phyloP scores from a whole-genome alignment of 1,140 invertebrate species.

The Archivesica marissinica region DNA sequence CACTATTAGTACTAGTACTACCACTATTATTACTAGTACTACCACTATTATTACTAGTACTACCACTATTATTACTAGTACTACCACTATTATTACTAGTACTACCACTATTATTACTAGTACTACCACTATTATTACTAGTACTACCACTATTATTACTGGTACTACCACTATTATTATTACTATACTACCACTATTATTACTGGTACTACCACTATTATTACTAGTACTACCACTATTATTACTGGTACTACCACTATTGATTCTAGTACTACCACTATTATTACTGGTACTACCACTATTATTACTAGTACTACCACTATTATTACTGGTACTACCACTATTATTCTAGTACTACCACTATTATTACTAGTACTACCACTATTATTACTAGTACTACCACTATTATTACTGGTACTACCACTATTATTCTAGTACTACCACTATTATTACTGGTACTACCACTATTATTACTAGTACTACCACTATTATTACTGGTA shows the following conservation, averaged over 20 bases:
- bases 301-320: too few species aligned
- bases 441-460: constrained; percentile 24
- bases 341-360: too few species aligned
- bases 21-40: constrained; percentile 4
- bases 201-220: constrained; percentile 9
- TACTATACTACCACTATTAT: constrained; percentile 40
- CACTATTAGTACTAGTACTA: constrained; percentile 35
- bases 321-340: too few species aligned
- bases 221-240: constrained; percentile 14
- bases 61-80: constrained; percentile 16
- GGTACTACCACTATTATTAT: constrained; percentile 50
- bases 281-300: too few species aligned
- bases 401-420: too few species aligned
- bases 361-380: too few species aligned
- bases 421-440: too few species aligned
- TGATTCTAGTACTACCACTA: constrained; percentile 19
- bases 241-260: neutral
- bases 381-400: too few species aligned
- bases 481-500: neutral
- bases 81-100: constrained; percentile 16
- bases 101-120: constrained; percentile 22
- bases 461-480: constrained; percentile 34
- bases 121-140: constrained; percentile 1
- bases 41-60: constrained; percentile 33
- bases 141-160: constrained; percentile 48